Evolutionary conservation across 2,797 vertebrate species (phyloP), one percentile per base, ranked within the genome.

Genomic region (Spinibarbus caldwelli): DNA sequence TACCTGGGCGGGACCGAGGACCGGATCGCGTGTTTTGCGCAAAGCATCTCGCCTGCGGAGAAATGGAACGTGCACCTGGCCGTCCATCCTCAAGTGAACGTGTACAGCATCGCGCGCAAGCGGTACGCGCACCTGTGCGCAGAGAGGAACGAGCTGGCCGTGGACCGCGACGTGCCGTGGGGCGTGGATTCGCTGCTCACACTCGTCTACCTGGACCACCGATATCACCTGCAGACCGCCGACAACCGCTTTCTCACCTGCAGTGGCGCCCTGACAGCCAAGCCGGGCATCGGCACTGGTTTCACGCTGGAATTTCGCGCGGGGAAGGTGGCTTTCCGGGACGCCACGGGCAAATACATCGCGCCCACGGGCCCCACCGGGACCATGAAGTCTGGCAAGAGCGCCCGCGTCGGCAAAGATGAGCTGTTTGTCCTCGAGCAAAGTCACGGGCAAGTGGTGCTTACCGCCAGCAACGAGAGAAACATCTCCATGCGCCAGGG

Each of bases 401-500:
- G 93, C 92, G 89, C 90, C 88, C 95, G 95, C 76, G 95, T 94
- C 19, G 97, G 97, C 85, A 98, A 99, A 93, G 98, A 99, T 52
- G 98, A 99, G 91, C 96, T 98, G 87, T 98, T 99, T 67, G 96
- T 96, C 43, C 93, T 99, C 75, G 97, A 98, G 90, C 96, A 97
- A 91, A 99, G 97, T 95, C 97, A 96, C 92, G 96, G 97, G 8
- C 98, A 98, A 92, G 96, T 99, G 49, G 97, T 97, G 82, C 95
- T 99, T 80, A 95, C 95, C 14, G 97, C 98, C 1, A 96, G 95
- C 84, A 99, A 98, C 92, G 97, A 97, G 73, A 94, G 96, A 43
- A 98, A 99, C 79, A 96, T 99, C 70, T 99, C 98, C 93, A 98
- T 95, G 79, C 93, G 97, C 86, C 98, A 99, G 96, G 98, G 98